Evolutionary conservation across 2,888 invertebrate species (phyloP).

Genomic region (Lochmaea capreae): DNA sequence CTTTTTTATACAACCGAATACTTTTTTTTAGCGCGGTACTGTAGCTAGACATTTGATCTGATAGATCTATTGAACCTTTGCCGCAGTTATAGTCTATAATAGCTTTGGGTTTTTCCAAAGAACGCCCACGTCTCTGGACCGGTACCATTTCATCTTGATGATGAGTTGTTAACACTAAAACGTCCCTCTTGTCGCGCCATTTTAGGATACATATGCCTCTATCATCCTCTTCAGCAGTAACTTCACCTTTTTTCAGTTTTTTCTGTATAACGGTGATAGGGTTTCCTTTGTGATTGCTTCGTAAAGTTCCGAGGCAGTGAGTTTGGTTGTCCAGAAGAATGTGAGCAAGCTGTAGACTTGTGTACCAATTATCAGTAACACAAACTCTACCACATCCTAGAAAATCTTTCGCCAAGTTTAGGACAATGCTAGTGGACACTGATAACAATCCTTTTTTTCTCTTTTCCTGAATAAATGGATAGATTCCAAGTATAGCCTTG

Average conservation of each 20-base stretch:
- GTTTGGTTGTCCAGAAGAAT: too few relatives aligned
- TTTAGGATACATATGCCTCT: too few relatives aligned
- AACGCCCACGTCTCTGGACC: conserved; percentile 39
- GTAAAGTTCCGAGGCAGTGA: too few relatives aligned
- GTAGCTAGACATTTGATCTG: conserved; percentile 48
- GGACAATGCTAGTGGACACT: conserved; percentile 33
- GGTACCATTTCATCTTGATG: conserved; percentile 48
- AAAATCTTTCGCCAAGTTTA: conserved; percentile 28
- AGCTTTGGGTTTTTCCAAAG: conserved; percentile 35
- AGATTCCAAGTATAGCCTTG: conserved; percentile 44
- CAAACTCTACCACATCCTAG: too few relatives aligned
- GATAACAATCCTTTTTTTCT: conserved; percentile 24
- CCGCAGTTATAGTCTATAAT: conserved; percentile 49
- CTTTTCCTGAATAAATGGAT: conserved; percentile 43
- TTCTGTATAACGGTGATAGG: too few relatives aligned
- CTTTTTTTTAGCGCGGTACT: conserved; percentile 48
- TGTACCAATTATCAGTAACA: too few relatives aligned
- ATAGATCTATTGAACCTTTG: conserved; percentile 53
- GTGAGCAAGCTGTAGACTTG: too few relatives aligned
- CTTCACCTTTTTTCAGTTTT: too few relatives aligned
- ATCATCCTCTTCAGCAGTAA: too few relatives aligned
- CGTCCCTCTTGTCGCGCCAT: conserved; percentile 56
- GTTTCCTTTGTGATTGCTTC: too few relatives aligned
- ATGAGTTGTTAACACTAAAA: conserved; percentile 54
- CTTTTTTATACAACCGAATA: conserved; percentile 51